phyloP scores from a whole-genome alignment of 2,888 invertebrate genomes.

The Xanthorhoe spadicearia region DNA sequence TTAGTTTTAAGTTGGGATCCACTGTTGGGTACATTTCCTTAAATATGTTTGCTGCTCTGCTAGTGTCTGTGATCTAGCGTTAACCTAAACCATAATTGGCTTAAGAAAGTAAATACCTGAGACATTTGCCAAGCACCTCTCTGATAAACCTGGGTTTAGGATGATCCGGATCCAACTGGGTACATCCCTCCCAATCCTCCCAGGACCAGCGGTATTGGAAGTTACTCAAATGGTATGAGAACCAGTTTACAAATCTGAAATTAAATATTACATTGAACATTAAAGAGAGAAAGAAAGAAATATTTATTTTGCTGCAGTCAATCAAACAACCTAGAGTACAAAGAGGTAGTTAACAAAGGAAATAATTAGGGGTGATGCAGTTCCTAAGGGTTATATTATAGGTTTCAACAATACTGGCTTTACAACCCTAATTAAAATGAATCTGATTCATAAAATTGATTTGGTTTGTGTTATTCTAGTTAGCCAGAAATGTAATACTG shows the following conservation, averaged over 20 bases:
- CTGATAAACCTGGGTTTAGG: conserved; percentile 97
- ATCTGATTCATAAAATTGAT: not conserved
- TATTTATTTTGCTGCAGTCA: too few relatives aligned
- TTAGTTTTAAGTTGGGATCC: too few relatives aligned
- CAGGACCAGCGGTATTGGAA: conserved; percentile 99
- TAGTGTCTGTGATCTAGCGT: too few relatives aligned
- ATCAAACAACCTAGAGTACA: too few relatives aligned
- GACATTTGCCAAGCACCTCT: conserved; percentile 95
- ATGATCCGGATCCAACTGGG: conserved; percentile 93
- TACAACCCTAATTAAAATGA: not conserved
- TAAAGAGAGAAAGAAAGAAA: too few relatives aligned
- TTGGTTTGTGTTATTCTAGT: too few relatives aligned
- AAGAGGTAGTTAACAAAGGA: not conserved
- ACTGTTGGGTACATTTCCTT: too few relatives aligned
- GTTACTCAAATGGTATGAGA: conserved; percentile 98
- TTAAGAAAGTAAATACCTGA: conserved; percentile 86
- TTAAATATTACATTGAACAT: not conserved
- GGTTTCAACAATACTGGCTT: not conserved
- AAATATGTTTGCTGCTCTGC: too few relatives aligned
- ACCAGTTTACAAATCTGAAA: conserved; percentile 97
- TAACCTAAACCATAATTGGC: not conserved
- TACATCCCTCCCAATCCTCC: conserved; percentile 97
- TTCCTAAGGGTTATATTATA: not conserved
- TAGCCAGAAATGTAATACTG: too few relatives aligned
- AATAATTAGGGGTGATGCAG: not conserved